Evolutionary conservation across 2,888 invertebrate species (phyloP), one percentile per base, ranked within the genome.

Genomic region (Microctonus hyperodae): DNA sequence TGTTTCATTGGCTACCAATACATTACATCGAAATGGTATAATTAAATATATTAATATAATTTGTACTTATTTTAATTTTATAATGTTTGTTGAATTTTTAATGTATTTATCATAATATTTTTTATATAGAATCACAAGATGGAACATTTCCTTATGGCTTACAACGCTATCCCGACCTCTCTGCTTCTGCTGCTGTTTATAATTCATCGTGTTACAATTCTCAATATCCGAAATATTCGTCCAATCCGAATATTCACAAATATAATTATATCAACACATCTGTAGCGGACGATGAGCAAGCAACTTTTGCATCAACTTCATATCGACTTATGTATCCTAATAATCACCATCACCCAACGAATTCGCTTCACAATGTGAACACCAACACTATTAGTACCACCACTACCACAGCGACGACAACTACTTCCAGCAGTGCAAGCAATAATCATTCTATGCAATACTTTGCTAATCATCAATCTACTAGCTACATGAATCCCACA

Each of bases 231-330:
- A 81, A 78, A 64, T 81, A 74, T 70, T 82, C 83, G 16, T 70
- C 81, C 3, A 79, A 75, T 66, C 72, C 77, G 16, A 82, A 77
- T 67, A 72, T 77, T 69, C 83, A 80, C 67, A 81, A 78, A 64
- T 83, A 81, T 55, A 82, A 81, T 70, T 82, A 81, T 63, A 78
- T 79, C n/a, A 81, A 77, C 66, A 74, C 80, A 11, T 65, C 60
- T 40, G 56, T 50, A 22, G 50, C 61, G 16, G 70, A 73, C 20
- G 59, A 70, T 40, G 31, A 65, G 35, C 35, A 67, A 60, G 61
- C 78, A 75, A 64, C 71, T 7, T 78, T 76, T 25, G 73, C 71
- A 1, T 63, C 72, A 0, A 40, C 77, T 3, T 75, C 78, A 2
- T 80, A 80, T 62, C 79, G 74, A 65, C 67, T 76, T 31, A 62